Conservation (phyloP, 2,888 invertebrate genomes). For the Caenorhabditis panamensis region DNA sequence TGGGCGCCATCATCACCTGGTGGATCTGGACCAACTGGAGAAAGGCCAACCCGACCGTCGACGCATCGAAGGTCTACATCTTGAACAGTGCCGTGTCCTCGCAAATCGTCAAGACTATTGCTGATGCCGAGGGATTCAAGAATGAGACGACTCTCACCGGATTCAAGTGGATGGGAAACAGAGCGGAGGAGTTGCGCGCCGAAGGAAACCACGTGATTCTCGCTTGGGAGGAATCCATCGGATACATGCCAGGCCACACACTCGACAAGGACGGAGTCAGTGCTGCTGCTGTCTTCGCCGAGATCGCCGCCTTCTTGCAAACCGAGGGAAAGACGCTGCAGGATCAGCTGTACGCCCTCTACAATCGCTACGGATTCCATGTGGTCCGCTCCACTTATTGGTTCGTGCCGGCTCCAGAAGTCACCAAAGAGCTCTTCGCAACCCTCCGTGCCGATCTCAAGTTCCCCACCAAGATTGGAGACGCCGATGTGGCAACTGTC, state of each 20-base stretch:
- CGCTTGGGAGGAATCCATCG: conserved; percentile 98
- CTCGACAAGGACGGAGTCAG: conserved; percentile 97
- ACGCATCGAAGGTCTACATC: conserved; percentile 87
- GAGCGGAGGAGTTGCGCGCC: conserved; percentile 86
- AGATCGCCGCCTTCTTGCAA: conserved; percentile 87
- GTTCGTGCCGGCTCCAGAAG: conserved; percentile 76
- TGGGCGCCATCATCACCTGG: conserved; percentile 94
- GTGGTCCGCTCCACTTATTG: conserved; percentile 92
- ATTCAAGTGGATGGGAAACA: conserved; percentile 99
- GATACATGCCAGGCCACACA: conserved; percentile 86
- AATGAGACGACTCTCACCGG: conserved; percentile 92
- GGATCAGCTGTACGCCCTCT: conserved; percentile 87
- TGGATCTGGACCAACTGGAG: conserved; percentile 88
- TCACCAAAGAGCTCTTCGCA: conserved; percentile 75
- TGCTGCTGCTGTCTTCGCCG: conserved; percentile 89
- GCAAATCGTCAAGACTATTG: conserved; percentile 91
- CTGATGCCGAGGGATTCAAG: conserved; percentile 85
- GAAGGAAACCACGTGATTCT: conserved; percentile 89
- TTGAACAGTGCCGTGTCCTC: conserved; percentile 96
- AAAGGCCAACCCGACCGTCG: conserved; percentile 79
- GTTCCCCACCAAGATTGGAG: conserved; percentile 83
- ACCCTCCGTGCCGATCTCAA: conserved; percentile 73
- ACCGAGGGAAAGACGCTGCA: conserved; percentile 82
- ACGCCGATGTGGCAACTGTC: conserved; percentile 85
- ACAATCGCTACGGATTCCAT: conserved; percentile 91